Conservation (phyloP, 2,888 invertebrate species). For the Habroteleia sp. region DNA sequence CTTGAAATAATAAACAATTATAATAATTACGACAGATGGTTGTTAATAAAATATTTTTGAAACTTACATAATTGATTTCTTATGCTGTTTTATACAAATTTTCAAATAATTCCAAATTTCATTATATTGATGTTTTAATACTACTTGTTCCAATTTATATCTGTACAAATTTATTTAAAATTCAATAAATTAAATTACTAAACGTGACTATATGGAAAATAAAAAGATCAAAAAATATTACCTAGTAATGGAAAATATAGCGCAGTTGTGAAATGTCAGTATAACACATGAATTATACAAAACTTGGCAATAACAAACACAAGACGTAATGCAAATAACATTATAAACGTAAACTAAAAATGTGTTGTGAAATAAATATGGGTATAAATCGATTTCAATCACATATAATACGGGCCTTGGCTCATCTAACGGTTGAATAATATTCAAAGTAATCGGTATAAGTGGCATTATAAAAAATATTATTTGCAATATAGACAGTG, state of each 20-base stretch:
- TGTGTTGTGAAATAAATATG: slow-evolving; percentile 27
- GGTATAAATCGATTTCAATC: slow-evolving; percentile 25
- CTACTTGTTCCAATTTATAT: slow-evolving; percentile 3
- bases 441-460: slow-evolving; percentile 11
- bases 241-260: slow-evolving; percentile 10
- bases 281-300: slow-evolving; percentile 24
- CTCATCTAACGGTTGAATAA: slow-evolving; percentile 11
- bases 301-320: slow-evolving; percentile 28
- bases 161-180: background rate
- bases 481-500: background rate
- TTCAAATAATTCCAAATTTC: slow-evolving; percentile 1
- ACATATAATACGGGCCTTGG: slow-evolving; percentile 19
- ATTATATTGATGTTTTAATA: background rate
- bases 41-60: background rate
- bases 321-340: slow-evolving; percentile 17
- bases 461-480: slow-evolving; percentile 10
- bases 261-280: slow-evolving; percentile 23
- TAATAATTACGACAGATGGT: too few relatives aligned
- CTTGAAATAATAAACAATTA: background rate
- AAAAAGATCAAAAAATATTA: slow-evolving; percentile 2
- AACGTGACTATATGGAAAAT: too few relatives aligned
- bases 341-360: slow-evolving; percentile 27
- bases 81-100: slow-evolving; percentile 1
- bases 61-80: slow-evolving; percentile 5
- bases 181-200: too few relatives aligned